These are phyloP conservation scores for Prunella himalayana DNA, from an alignment of 2,113 vertebrate species.

Conservation along the genomic window DNA sequence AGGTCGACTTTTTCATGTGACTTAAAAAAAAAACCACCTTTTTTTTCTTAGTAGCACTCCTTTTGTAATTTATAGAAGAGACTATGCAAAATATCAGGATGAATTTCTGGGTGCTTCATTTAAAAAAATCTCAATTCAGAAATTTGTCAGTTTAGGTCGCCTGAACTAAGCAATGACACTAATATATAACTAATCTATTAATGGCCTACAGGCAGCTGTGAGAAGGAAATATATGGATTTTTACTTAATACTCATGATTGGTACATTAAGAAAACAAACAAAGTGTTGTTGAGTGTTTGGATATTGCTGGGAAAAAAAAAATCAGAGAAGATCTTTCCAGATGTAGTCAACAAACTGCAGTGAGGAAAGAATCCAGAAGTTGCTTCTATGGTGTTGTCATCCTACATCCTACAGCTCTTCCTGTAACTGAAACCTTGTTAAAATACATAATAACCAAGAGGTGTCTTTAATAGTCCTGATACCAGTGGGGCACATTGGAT, in stretches of 20 bases:
- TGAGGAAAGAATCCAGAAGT: not conserved
- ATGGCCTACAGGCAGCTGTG: not conserved
- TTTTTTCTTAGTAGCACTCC: not conserved
- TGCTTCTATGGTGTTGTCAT: not conserved
- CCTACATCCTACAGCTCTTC: not conserved
- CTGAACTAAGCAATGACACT: not conserved
- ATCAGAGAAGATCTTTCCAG: not conserved
- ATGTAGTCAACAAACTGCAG: not conserved
- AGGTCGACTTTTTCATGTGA: not conserved
- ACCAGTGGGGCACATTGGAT: not conserved
- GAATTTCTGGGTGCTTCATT: not conserved
- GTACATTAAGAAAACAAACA: not conserved
- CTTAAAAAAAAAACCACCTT: rapidly evolving
- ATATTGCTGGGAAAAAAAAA: not conserved
- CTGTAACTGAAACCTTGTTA: not conserved
- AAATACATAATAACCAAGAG: not conserved
- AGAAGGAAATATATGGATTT: not conserved
- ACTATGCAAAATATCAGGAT: not conserved
- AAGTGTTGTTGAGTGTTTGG: not conserved
- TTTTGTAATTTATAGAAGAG: not conserved
- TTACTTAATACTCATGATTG: not conserved
- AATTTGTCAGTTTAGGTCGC: not conserved
- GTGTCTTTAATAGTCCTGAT: not conserved
- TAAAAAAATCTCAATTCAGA: not conserved
- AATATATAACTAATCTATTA: not conserved